Conservation (phyloP, 2,113 vertebrate species). For the Engraulis encrasicolus region DNA sequence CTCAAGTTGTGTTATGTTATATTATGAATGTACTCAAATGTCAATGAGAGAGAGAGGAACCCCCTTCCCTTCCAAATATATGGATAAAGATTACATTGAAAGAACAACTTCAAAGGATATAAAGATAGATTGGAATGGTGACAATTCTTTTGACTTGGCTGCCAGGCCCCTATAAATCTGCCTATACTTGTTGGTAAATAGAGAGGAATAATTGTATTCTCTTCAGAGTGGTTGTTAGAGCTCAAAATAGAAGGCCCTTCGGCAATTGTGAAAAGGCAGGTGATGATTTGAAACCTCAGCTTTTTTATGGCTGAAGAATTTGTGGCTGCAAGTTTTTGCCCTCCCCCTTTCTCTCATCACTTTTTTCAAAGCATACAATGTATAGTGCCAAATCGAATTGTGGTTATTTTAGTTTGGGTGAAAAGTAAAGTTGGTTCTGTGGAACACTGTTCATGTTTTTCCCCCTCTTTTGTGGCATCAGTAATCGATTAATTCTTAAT, state of each 20-base stretch:
- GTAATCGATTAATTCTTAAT: too few species aligned
- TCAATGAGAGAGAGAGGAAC: neutral
- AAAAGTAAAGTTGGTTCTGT: neutral
- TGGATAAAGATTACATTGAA: neutral
- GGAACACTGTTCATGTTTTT: too few species aligned
- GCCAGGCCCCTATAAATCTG: constrained; percentile 41
- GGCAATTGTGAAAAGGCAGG: constrained; percentile 44
- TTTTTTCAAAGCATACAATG: neutral
- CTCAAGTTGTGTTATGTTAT: too few species aligned
- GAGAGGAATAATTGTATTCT: constrained; percentile 45
- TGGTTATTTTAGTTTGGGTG: neutral
- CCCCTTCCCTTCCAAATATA: neutral
- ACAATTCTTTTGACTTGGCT: constrained; percentile 43
- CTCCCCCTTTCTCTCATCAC: neutral
- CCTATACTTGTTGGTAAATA: constrained; percentile 52
- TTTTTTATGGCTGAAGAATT: constrained; percentile 9
- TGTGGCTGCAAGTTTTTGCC: constrained; percentile 34
- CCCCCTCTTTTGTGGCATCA: too few species aligned
- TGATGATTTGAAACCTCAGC: constrained; percentile 52
- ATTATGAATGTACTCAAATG: too few species aligned
- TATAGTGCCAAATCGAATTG: neutral
- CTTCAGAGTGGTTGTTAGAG: constrained; percentile 45
- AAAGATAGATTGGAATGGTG: constrained; percentile 36
- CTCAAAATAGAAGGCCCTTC: constrained; percentile 52
- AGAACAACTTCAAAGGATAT: neutral